These are phyloP conservation scores for Limenitis camilla DNA, from an alignment of 2,888 invertebrate species.

Conservation along the genomic window DNA sequence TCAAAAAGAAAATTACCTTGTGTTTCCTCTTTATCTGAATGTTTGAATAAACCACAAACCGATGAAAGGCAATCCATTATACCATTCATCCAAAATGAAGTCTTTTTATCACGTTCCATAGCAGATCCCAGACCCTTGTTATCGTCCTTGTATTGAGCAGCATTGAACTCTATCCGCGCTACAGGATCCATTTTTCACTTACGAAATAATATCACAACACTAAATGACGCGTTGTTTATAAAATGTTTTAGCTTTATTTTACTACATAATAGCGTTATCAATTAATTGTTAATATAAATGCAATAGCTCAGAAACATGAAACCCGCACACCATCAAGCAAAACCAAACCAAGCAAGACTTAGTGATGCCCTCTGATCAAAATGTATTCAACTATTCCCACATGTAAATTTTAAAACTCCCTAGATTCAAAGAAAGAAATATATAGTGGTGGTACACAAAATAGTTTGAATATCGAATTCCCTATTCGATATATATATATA, in stretches of 20 bases:
- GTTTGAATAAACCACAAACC: slow-evolving; percentile 89
- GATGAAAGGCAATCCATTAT: slow-evolving; percentile 92
- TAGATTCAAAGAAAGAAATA: too few species aligned
- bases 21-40: slow-evolving; percentile 81
- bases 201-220: neutral
- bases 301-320: too few species aligned
- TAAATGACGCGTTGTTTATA: neutral
- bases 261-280: too few species aligned
- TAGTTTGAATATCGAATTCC: too few species aligned
- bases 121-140: slow-evolving; percentile 27
- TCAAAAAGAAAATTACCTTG: slow-evolving; percentile 67
- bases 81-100: slow-evolving; percentile 84
- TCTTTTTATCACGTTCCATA: slow-evolving; percentile 56
- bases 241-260: too few species aligned
- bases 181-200: slow-evolving; percentile 13
- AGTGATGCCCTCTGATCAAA: neutral
- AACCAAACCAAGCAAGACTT: too few species aligned
- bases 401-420: too few species aligned
- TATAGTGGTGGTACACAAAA: too few species aligned
- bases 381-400: too few species aligned
- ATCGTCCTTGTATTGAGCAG: slow-evolving; percentile 27
- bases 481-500: too few species aligned
- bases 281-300: too few species aligned
- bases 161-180: slow-evolving; percentile 25
- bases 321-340: too few species aligned